These are phyloP conservation scores for Gobio gobio DNA, from an alignment of 2,113 vertebrate genomes.

Conservation along the genomic window DNA sequence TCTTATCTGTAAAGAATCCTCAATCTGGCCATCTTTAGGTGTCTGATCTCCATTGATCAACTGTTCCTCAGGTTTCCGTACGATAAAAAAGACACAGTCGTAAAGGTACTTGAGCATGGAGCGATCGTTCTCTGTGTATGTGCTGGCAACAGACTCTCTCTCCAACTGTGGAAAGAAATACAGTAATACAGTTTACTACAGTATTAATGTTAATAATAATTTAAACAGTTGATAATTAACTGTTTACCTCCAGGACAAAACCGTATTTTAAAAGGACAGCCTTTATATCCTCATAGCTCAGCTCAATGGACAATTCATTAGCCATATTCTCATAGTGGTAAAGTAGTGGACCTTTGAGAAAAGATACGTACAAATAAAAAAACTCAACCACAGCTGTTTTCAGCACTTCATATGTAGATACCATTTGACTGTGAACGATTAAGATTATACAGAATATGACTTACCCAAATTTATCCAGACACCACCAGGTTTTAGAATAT, in stretches of 20 bases:
- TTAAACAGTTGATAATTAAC: too few species aligned
- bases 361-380: constrained; percentile 28
- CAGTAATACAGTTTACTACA: background rate
- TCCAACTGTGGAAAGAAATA: constrained; percentile 80
- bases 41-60: constrained; percentile 58
- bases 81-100: constrained; percentile 96
- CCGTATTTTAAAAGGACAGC: constrained; percentile 89
- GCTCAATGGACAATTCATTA: constrained; percentile 96
- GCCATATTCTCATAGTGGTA: constrained; percentile 99
- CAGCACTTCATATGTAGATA: background rate
- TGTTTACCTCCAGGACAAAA: constrained; percentile 91
- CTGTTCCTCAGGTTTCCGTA: constrained; percentile 83
- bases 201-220: too few species aligned
- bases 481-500: constrained; percentile 96
- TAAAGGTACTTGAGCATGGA: constrained; percentile 98
- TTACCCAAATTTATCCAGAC: constrained; percentile 99
- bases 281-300: constrained; percentile 96
- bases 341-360: constrained; percentile 86
- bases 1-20: constrained; percentile 62
- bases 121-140: constrained; percentile 95
- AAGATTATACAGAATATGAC: constrained; percentile 48
- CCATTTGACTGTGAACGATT: background rate
- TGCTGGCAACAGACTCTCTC: constrained; percentile 89
- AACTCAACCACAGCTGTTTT: background rate
- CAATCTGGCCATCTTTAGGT: constrained; percentile 47